Evolutionary conservation across 2,888 invertebrate species (phyloP).

Genomic region (Ichneumon xanthorius): DNA sequence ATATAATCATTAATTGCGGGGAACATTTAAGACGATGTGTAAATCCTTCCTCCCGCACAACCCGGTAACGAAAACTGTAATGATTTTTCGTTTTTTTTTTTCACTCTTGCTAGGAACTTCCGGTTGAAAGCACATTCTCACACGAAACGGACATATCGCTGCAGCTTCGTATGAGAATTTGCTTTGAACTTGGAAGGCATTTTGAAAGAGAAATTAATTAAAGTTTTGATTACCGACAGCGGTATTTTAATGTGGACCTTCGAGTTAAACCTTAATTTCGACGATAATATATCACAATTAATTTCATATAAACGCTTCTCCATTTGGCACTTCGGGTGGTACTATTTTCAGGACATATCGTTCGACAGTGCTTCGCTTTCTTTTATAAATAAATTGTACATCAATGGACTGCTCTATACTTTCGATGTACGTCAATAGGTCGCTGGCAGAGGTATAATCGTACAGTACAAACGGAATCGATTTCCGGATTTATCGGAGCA

Average conservation of each 20-base stretch:
- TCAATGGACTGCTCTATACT: background rate
- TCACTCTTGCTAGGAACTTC: background rate
- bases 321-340: background rate
- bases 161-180: background rate
- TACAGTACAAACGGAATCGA: slow-evolving; percentile 3
- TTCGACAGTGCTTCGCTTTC: background rate
- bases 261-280: background rate
- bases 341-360: background rate
- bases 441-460: background rate
- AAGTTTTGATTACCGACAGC: background rate
- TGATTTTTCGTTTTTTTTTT: background rate
- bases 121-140: background rate
- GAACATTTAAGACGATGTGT: background rate
- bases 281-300: background rate
- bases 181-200: background rate
- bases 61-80: too few species aligned
- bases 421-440: background rate
- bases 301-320: background rate
- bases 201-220: background rate
- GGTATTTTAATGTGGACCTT: background rate
- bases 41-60: too few species aligned
- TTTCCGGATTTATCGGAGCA: slow-evolving; percentile 35
- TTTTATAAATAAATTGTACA: background rate
- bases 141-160: background rate
- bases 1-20: background rate